Evolutionary conservation across 2,113 vertebrate species (phyloP).

Genomic region (Glareola pratincola): DNA sequence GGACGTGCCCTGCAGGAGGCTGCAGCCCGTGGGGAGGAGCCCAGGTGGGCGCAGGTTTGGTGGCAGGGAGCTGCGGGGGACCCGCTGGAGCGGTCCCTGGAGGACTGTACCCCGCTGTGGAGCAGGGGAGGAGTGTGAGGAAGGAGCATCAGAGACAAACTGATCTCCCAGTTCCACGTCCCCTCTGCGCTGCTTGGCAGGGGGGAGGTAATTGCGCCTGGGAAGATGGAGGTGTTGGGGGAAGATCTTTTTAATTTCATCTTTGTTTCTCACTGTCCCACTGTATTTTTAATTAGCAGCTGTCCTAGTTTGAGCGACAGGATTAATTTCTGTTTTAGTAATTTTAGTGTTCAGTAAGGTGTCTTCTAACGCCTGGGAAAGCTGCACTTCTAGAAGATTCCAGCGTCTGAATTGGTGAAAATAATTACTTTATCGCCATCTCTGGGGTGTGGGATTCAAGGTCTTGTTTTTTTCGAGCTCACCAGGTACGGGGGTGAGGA

Average conservation of each 20-base stretch:
- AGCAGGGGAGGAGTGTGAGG: neutral
- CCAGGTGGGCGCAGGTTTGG: neutral
- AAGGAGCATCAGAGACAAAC: neutral
- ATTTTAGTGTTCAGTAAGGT: neutral
- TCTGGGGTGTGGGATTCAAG: neutral
- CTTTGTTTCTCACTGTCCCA: neutral
- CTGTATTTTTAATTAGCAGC: neutral
- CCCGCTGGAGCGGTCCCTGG: neutral
- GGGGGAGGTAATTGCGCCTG: neutral
- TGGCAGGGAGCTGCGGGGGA: neutral
- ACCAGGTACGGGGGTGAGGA: neutral
- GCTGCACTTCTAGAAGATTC: neutral
- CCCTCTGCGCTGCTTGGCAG: neutral
- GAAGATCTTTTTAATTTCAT: neutral
- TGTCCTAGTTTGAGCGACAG: neutral
- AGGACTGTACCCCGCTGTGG: accelerated
- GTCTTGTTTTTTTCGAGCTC: neutral
- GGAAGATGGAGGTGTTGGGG: neutral
- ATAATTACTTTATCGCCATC: neutral
- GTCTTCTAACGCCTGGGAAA: neutral
- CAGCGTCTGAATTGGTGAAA: neutral
- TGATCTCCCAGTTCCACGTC: too few relatives aligned
- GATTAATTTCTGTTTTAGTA: neutral
- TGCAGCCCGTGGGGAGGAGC: neutral
- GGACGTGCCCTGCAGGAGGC: neutral